phyloP scores from a whole-genome alignment of 2,888 invertebrate species.

The Eristalis pertinax region DNA sequence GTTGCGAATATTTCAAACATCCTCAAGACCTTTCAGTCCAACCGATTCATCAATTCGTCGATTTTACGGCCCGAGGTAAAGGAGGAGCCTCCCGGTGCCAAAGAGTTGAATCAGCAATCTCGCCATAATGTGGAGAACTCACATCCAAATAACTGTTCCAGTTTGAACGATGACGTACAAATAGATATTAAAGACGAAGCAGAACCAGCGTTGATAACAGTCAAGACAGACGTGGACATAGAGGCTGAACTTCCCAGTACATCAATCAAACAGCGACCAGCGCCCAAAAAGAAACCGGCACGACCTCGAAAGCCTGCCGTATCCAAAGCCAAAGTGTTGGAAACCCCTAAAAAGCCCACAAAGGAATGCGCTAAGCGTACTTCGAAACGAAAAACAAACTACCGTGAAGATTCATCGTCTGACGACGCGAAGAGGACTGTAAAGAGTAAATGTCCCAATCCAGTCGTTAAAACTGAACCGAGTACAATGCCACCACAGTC shows the following conservation, averaged over 20 bases:
- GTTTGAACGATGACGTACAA: background rate
- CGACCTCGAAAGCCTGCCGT: constrained; percentile 12
- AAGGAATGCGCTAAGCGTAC: constrained; percentile 45
- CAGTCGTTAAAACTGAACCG: constrained; percentile 3
- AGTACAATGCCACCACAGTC: background rate
- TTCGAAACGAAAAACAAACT: constrained; percentile 53
- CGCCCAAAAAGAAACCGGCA: constrained; percentile 3
- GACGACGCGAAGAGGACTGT: constrained; percentile 37
- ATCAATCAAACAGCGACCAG: constrained; percentile 35
- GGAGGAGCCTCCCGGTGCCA: constrained; percentile 12
- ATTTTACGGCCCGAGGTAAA: constrained; percentile 22
- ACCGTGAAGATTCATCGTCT: constrained; percentile 51
- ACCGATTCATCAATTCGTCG: constrained; percentile 41
- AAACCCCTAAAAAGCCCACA: background rate
- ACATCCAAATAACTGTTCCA: background rate
- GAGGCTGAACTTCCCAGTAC: constrained; percentile 54
- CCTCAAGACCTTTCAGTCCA: constrained; percentile 40
- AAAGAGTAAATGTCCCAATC: constrained; percentile 8
- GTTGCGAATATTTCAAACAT: constrained; percentile 44
- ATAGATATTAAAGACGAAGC: background rate
- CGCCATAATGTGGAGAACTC: background rate
- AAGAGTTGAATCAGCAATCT: background rate
- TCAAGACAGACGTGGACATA: constrained; percentile 50
- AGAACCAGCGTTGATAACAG: background rate
- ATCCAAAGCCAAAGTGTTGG: background rate